Percentiles rank a stretch among this genome's conserved stretches.
Evolutionary conservation across 2,113 vertebrate species (phyloP).

Genomic region (Entomyzon cyanotis): DNA sequence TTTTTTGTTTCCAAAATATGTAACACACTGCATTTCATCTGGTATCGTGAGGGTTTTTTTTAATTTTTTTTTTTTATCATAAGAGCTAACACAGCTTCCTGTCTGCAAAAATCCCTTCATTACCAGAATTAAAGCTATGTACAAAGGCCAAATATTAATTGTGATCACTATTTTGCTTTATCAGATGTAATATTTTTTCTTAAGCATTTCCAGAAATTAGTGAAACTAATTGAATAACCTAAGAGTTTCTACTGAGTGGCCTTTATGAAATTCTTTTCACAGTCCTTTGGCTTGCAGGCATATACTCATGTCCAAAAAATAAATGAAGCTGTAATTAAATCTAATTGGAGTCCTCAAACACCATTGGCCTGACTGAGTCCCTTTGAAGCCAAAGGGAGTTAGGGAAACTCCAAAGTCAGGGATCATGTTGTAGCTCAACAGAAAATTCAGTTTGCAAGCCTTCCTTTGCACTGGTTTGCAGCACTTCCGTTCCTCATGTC

Average conservation of each 20-base stretch:
- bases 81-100: not conserved
- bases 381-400: not conserved
- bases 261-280: not conserved
- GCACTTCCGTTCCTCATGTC: not conserved
- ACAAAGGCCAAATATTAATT: not conserved
- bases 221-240: not conserved
- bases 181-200: not conserved
- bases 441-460: not conserved
- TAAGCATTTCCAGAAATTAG: not conserved
- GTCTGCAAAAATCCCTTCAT: not conserved
- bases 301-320: not conserved
- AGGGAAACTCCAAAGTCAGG: not conserved
- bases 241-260: not conserved
- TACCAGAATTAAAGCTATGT: not conserved
- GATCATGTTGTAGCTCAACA: not conserved
- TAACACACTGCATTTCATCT: not conserved
- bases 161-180: not conserved
- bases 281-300: not conserved
- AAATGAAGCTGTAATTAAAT: not conserved
- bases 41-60: fast-evolving
- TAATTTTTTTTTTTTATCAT: not conserved
- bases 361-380: not conserved
- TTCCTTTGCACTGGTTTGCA: not conserved
- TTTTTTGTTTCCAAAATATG: not conserved
- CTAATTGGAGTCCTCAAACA: not conserved